Percentiles rank a stretch among this genome's conserved stretches.
Evolutionary conservation across 2,113 vertebrate genomes (phyloP).

Genomic region (Merops nubicus): DNA sequence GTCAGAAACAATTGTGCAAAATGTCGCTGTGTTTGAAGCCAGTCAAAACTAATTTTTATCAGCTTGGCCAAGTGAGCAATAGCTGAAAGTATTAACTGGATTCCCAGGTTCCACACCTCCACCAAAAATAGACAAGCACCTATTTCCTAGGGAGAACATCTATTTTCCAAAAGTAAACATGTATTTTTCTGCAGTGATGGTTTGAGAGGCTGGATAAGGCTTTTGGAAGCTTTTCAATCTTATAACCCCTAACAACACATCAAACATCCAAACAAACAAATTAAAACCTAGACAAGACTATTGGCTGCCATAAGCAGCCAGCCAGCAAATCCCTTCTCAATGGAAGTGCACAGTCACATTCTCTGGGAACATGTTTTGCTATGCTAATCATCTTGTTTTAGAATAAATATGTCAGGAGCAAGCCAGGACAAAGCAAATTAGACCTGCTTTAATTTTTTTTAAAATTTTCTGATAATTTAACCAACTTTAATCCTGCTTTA

Average conservation of each 20-base stretch:
- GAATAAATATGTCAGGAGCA: slow-evolving; percentile 22
- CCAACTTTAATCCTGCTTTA: slow-evolving; percentile 1
- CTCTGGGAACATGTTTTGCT: slow-evolving; percentile 14
- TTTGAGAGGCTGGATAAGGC: background rate
- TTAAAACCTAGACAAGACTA: slow-evolving; percentile 41
- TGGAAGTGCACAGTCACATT: background rate
- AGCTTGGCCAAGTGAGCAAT: background rate
- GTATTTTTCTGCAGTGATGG: background rate
- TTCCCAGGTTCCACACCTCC: background rate
- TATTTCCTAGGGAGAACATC: background rate
- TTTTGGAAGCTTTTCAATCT: slow-evolving; percentile 41
- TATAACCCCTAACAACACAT: slow-evolving; percentile 26
- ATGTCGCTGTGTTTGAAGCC: background rate
- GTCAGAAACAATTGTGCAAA: background rate
- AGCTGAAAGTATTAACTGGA: background rate
- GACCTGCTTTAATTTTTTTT: background rate
- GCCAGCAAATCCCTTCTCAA: slow-evolving; percentile 56
- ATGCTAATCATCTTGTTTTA: slow-evolving; percentile 15
- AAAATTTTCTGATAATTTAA: background rate
- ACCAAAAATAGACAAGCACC: background rate
- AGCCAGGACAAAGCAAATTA: slow-evolving; percentile 46
- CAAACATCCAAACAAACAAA: slow-evolving; percentile 61
- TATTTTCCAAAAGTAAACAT: background rate
- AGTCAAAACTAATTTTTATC: background rate
- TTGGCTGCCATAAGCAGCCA: slow-evolving; percentile 13